Evolutionary conservation across 2,797 vertebrate genomes (phyloP), one percentile per base, ranked within the genome.

Genomic region (Miichthys miiuy): DNA sequence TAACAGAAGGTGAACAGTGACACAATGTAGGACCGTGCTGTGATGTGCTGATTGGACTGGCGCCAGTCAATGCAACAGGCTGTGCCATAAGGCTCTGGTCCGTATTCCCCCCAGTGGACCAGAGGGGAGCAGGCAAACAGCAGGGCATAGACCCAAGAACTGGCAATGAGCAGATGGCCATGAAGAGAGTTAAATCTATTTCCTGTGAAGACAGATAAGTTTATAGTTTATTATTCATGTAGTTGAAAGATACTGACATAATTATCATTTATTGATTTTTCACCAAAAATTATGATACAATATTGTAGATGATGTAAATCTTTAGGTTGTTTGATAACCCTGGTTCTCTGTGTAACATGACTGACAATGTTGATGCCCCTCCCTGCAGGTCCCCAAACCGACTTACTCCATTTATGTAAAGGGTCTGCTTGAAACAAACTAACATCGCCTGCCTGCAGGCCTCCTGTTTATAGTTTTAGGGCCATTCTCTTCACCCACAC

Each of bases 11-110:
- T 18, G 75, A 97, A 96, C 30, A 96, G 93, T 0, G 66, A 94
- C 76, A 92, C 51, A 0, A 90, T 95, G 82, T 94, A 97, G 55
- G 95, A 96, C 70, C 91, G 94, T 5, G 94, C 94, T 0, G 82
- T 58, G 1, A 72, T 34, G 2, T 91, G 89, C 52, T 82, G 56
- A 56, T 93, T 97, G 82, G 95, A 96, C 46, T 81, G 86, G 54
- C 1, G 84, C 95, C 96, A 96, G 90, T 96, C 94, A 46, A 96
- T 95, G 84, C 96, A 97, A 81, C 96, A 96, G 80, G 96, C 96
- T 2, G 96, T 97, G 38, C 96, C 96, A 0, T 96, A 96, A 34
- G 96, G 96, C 70, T 96, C 95, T 0, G 90, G 93, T 51, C 95
- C 95, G 0, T 96, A 97, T 68, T 94, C 90, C 21, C 96, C 96